Conservation (phyloP, 2,113 vertebrate species). For the Budorcas taxicolor region DNA sequence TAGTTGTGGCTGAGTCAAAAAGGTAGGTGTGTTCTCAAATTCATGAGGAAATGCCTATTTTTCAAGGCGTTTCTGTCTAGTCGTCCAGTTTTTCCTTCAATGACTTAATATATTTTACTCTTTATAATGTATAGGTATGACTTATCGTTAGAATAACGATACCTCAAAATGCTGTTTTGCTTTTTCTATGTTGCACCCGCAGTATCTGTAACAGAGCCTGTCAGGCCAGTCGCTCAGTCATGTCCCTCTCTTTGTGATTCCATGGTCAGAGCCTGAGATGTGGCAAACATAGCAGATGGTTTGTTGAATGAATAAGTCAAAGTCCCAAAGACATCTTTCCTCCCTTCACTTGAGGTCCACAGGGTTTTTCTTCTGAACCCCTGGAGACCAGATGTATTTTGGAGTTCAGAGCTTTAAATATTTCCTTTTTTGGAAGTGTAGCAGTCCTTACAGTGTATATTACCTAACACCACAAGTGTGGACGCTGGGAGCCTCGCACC, state of each 20-base stretch:
- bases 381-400: not conserved
- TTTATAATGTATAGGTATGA: not conserved
- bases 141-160: not conserved
- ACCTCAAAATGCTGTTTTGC: not conserved
- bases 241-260: not conserved
- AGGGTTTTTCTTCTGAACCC: not conserved
- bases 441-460: not conserved
- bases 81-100: not conserved
- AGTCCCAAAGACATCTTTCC: not conserved
- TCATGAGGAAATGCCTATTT: not conserved
- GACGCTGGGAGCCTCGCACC: not conserved
- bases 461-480: too few species aligned
- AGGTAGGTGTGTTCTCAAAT: not conserved
- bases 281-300: not conserved
- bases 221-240: not conserved
- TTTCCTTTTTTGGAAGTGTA: not conserved
- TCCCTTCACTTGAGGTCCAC: not conserved
- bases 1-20: not conserved
- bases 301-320: not conserved
- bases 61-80: not conserved
- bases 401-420: not conserved
- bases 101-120: not conserved
- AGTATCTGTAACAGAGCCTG: not conserved
- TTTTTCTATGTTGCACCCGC: fast-evolving
- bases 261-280: not conserved